Conservation (phyloP, 2,797 vertebrate species). For the Tenualosa thibaudeaui region DNA sequence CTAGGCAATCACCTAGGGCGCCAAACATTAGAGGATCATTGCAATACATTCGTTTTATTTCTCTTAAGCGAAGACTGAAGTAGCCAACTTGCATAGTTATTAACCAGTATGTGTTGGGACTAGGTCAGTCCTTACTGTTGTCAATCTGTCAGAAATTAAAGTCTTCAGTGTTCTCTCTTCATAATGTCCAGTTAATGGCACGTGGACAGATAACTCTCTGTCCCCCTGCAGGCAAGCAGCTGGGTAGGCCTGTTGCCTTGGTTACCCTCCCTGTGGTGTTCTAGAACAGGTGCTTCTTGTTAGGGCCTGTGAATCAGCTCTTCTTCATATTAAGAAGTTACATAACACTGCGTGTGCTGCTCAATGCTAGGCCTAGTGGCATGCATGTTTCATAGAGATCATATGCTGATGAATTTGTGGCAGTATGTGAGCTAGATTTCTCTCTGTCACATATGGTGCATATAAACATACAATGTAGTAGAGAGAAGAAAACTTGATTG, state of each 20-base stretch:
- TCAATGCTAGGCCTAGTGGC: neutral
- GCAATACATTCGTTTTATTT: too few species aligned
- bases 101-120: neutral
- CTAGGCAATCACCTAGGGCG: too few species aligned
- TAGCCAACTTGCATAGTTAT: neutral
- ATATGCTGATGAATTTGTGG: neutral
- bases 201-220: neutral
- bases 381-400: neutral
- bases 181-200: neutral
- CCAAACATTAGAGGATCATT: too few species aligned
- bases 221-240: constrained; percentile 22
- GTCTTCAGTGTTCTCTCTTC: neutral
- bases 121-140: neutral
- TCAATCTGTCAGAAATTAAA: neutral
- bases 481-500: neutral
- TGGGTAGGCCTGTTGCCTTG: neutral
- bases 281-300: constrained; percentile 15
- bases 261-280: neutral
- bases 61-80: neutral
- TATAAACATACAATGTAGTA: neutral
- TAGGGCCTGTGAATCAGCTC: constrained; percentile 4
- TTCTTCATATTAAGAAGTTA: constrained; percentile 1
- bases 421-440: neutral
- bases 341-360: neutral
- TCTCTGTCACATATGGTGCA: neutral